Percentiles rank a stretch among this genome's conserved stretches.
Conservation (phyloP, 92 coral and sea anemone genomes). For the Palythoa caribaeorum region DNA sequence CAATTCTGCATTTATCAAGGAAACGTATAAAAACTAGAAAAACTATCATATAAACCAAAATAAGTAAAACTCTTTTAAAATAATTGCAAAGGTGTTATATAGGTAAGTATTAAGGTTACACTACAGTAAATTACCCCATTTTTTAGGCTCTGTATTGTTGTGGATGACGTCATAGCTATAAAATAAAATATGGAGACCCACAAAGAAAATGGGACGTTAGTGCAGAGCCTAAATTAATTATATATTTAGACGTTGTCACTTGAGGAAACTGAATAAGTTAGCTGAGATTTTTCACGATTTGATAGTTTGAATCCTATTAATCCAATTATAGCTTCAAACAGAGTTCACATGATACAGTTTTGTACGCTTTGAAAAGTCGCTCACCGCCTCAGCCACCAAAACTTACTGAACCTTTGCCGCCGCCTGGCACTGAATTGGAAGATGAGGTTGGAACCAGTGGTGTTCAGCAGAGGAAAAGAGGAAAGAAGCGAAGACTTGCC, state of each 20-base stretch:
- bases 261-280: not conserved
- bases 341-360: conserved; percentile 12
- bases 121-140: too few relatives aligned
- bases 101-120: too few relatives aligned
- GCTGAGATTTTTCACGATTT: not conserved
- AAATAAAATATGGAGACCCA: too few relatives aligned
- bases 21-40: too few relatives aligned
- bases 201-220: too few relatives aligned
- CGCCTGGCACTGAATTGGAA: conserved; percentile 26
- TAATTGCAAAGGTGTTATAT: too few relatives aligned
- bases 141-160: too few relatives aligned
- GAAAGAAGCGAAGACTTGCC: conserved; percentile 3
- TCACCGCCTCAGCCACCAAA: conserved; percentile 45
- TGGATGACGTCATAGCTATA: not conserved
- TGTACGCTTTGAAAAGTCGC: conserved; percentile 23
- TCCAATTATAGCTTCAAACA: conserved; percentile 12
- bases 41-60: too few relatives aligned
- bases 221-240: too few relatives aligned
- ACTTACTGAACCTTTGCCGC: conserved; percentile 33
- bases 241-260: too few relatives aligned
- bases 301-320: not conserved
- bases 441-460: not conserved
- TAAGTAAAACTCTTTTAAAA: too few relatives aligned
- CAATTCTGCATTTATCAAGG: too few relatives aligned
- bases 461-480: conserved; percentile 28